Conservation (phyloP, 1,140 invertebrate species). For the Zophobas morio region DNA sequence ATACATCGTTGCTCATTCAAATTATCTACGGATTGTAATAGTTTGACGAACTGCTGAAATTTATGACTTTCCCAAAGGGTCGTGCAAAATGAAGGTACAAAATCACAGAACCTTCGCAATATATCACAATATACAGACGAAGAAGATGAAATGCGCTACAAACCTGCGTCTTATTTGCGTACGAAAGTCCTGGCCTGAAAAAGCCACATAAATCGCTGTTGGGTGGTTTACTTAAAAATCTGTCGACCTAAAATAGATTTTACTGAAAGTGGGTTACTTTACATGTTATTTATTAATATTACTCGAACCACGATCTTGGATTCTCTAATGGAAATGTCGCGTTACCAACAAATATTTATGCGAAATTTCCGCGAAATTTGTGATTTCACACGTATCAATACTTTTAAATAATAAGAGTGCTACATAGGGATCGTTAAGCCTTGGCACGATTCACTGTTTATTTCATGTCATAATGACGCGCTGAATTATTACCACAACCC, state of each 20-base stretch:
- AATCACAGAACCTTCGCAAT: slow-evolving; percentile 1
- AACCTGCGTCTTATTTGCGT: background rate
- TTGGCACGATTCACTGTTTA: slow-evolving; percentile 27
- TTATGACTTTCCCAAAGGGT: slow-evolving; percentile 18
- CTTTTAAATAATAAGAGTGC: background rate
- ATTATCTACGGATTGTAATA: slow-evolving; percentile 28
- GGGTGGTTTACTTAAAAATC: slow-evolving; percentile 15
- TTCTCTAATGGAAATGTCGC: slow-evolving; percentile 14
- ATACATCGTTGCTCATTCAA: slow-evolving; percentile 5
- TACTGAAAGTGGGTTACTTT: background rate
- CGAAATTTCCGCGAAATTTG: background rate
- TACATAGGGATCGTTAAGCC: background rate
- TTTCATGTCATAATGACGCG: background rate
- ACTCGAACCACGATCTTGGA: background rate
- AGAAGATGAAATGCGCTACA: background rate
- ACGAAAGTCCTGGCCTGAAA: slow-evolving; percentile 12
- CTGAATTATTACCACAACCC: slow-evolving; percentile 25
- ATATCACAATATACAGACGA: slow-evolving; percentile 2
- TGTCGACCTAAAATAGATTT: slow-evolving; percentile 6
- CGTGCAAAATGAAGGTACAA: slow-evolving; percentile 25
- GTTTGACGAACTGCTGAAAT: slow-evolving; percentile 1
- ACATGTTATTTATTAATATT: slow-evolving; percentile 21
- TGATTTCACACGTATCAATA: slow-evolving; percentile 1
- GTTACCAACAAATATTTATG: background rate
- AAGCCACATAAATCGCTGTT: slow-evolving; percentile 15